These are phyloP conservation scores for Catalaphyllia jardinei DNA, from an alignment of 64 coral and sea anemone genomes.

Conservation along the genomic window DNA sequence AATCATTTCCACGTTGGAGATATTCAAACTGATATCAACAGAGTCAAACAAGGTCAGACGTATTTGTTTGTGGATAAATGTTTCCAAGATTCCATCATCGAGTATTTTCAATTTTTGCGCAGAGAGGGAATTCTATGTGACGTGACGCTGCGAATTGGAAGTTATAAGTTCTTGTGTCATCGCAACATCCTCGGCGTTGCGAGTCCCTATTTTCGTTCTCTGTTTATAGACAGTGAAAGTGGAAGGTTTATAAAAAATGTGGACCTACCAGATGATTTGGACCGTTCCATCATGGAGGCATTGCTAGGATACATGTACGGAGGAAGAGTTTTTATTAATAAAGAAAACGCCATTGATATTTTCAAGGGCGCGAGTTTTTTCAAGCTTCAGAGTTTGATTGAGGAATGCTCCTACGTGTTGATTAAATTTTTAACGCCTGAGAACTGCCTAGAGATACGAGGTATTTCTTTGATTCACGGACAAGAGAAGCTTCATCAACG, in stretches of 20 bases:
- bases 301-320: constrained; percentile 75
- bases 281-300: constrained; percentile 38
- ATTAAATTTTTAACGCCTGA: constrained; percentile 71
- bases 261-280: constrained; percentile 48
- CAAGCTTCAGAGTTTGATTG: constrained; percentile 66
- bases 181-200: constrained; percentile 57
- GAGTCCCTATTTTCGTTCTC: constrained; percentile 76
- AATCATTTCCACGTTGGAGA: background rate
- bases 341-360: constrained; percentile 64
- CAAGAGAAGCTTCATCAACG: constrained; percentile 66
- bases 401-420: constrained; percentile 73
- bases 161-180: constrained; percentile 62
- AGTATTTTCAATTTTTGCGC: constrained; percentile 65
- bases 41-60: constrained; percentile 32
- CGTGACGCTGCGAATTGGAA: constrained; percentile 53
- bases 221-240: constrained; percentile 77
- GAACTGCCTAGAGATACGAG: constrained; percentile 60
- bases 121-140: constrained; percentile 66
- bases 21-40: constrained; percentile 66
- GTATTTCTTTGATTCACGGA: constrained; percentile 58
- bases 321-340: constrained; percentile 61
- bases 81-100: constrained; percentile 51
- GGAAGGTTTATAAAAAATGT: constrained; percentile 86
- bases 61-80: constrained; percentile 69
- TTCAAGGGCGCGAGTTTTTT: constrained; percentile 62